A percentile compares a stretch with the other conserved stretches of the same genome.
Evolutionary conservation across 2,113 vertebrate genomes (phyloP).

Genomic region (Burhinus bistriatus): DNA sequence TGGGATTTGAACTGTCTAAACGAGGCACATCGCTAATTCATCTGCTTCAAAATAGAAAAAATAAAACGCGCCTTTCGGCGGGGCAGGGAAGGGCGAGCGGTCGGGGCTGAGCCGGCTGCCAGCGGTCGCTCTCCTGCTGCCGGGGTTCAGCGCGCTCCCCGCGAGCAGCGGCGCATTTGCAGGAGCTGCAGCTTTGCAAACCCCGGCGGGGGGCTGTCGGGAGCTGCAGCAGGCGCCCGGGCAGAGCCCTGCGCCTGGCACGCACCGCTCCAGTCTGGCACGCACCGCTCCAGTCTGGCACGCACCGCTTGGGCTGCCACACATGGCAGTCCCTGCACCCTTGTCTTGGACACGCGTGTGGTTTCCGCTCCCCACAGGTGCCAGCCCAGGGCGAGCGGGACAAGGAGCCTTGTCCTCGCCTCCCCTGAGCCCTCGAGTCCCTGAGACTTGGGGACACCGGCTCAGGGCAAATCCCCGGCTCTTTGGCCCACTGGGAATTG

Average conservation of each 20-base stretch:
- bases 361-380: not conserved
- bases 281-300: not conserved
- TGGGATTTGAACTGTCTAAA: not conserved
- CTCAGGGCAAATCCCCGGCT: too few species aligned
- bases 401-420: not conserved
- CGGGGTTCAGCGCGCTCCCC: rapidly evolving
- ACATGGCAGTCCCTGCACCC: not conserved
- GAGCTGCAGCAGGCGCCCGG: not conserved
- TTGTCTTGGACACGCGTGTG: rapidly evolving
- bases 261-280: not conserved
- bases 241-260: not conserved
- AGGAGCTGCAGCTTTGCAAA: not conserved
- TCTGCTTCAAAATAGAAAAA: not conserved
- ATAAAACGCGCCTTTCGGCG: not conserved
- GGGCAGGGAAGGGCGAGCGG: not conserved
- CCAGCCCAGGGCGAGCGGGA: not conserved
- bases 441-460: not conserved
- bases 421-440: too few species aligned
- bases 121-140: not conserved
- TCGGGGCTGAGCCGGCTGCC: not conserved
- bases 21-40: not conserved
- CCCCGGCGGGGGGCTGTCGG: not conserved
- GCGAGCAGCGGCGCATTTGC: not conserved
- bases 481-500: rapidly evolving
- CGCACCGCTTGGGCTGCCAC: not conserved